Evolutionary conservation across 2,888 invertebrate genomes (phyloP).

Genomic region (Cabera pusaria): DNA sequence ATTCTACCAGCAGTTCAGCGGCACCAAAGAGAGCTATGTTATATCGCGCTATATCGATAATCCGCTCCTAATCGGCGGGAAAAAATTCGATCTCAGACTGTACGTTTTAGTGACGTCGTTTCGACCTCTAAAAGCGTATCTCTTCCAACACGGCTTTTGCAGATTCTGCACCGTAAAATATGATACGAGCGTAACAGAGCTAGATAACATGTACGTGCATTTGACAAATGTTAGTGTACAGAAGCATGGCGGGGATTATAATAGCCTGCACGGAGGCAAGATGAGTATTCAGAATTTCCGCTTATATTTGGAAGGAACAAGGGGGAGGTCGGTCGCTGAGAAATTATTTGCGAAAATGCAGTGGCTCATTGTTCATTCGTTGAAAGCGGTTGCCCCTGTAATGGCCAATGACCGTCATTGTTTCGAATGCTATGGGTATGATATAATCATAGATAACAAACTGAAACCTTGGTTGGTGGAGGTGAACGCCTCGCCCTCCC

Average conservation of each 20-base stretch:
- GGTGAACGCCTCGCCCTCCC: conserved; percentile 97
- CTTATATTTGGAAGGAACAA: conserved; percentile 95
- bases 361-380: conserved; percentile 96
- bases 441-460: conserved; percentile 97
- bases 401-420: conserved; percentile 97
- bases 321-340: conserved; percentile 94
- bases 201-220: conserved; percentile 98
- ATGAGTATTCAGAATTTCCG: conserved; percentile 96
- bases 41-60: conserved; percentile 98
- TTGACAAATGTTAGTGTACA: conserved; percentile 99
- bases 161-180: conserved; percentile 98
- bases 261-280: conserved; percentile 97
- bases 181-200: conserved; percentile 93
- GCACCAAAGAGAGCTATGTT: conserved; percentile 95
- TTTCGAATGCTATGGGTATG: conserved; percentile 97
- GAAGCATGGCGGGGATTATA: conserved; percentile 98
- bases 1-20: conserved; percentile 89
- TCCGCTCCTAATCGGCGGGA: conserved; percentile 97
- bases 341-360: conserved; percentile 95
- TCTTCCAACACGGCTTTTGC: conserved; percentile 96
- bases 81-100: conserved; percentile 96
- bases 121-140: conserved; percentile 95
- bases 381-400: conserved; percentile 96
- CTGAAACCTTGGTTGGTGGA: conserved; percentile 97
- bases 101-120: conserved; percentile 97